These are phyloP conservation scores for Karalla daura DNA, from an alignment of 2,797 vertebrate genomes.

Conservation along the genomic window DNA sequence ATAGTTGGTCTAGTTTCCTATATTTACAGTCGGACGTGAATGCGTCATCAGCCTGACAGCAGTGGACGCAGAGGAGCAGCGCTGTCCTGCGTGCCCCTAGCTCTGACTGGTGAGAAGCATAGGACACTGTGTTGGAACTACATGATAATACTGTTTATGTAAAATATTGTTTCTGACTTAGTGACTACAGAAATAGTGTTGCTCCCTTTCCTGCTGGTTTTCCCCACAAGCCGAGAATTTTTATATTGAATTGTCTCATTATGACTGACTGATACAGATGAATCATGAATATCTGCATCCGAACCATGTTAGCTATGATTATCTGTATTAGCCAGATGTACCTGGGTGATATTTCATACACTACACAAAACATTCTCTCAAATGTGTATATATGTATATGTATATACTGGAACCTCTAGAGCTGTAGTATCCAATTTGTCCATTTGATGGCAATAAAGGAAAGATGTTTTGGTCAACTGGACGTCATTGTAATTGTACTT, in stretches of 20 bases:
- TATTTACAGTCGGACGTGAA: conserved; percentile 2
- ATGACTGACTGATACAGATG: no score
- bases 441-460: conserved; percentile 49
- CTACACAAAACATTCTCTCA: background rate
- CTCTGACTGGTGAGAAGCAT: conserved; percentile 12
- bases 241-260: background rate
- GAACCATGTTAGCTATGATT: background rate
- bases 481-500: no score
- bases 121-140: background rate
- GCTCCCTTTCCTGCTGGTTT: no score
- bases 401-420: background rate
- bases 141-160: no score
- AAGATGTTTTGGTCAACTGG: no score
- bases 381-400: background rate
- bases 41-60: background rate
- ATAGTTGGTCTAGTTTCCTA: accelerated
- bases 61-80: background rate
- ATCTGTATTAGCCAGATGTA: background rate
- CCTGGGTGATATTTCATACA: background rate
- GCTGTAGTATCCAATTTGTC: conserved; percentile 25
- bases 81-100: background rate
- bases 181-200: no score
- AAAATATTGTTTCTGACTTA: no score
- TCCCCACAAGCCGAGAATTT: no score
- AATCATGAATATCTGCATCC: background rate